Evolutionary conservation across 2,888 invertebrate species (phyloP), one percentile per base, ranked within the genome.

Genomic region (Byasa hedistus): DNA sequence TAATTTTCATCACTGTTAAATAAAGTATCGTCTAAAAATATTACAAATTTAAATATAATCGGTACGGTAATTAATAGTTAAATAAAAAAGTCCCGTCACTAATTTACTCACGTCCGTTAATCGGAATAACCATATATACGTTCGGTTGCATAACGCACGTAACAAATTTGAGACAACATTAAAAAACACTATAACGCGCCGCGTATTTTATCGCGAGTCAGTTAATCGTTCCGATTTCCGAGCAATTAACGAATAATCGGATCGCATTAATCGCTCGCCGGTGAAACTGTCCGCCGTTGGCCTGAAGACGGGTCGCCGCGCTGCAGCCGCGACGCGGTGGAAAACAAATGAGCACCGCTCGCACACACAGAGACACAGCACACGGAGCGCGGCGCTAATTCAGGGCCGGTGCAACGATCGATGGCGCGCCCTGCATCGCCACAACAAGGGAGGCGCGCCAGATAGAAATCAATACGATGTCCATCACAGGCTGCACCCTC

Each of bases 401-500:
- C 77, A 82, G 76, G 75, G 76, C 76, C 85, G 88, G 85, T 90
- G 90, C 90, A 90, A 83, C 89, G 89, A 86, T 88, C 89, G 89
- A 89, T 88, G 85, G 81, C 86, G 85, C 86, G 84, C 87, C 86
- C 86, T 89, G 89, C 89, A 87, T 85, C 86, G 81, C 85, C 85
- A 87, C 89, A 85, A 86, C 84, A 86, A 86, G 89, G 89, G 90
- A 89, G 89, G 89, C 89, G 90, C 89, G 91, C 79, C 91, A 91
- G 91, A 91, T 91, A 91, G 89, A 91, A 91, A 92, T 92, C 92
- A 89, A 92, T 92, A 92, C 91, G 89, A 87, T 91, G 92, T 92
- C 92, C 93, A 93, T 90, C 92, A 92, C 91, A 90, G 90, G 90
- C 89, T 92, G 93, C 93, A 92, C 93, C 93, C 89, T 93, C 93